Percentiles rank a stretch among this genome's conserved stretches.
phyloP scores from a whole-genome alignment of 2,888 invertebrate genomes.

The Limulus polyphemus region DNA sequence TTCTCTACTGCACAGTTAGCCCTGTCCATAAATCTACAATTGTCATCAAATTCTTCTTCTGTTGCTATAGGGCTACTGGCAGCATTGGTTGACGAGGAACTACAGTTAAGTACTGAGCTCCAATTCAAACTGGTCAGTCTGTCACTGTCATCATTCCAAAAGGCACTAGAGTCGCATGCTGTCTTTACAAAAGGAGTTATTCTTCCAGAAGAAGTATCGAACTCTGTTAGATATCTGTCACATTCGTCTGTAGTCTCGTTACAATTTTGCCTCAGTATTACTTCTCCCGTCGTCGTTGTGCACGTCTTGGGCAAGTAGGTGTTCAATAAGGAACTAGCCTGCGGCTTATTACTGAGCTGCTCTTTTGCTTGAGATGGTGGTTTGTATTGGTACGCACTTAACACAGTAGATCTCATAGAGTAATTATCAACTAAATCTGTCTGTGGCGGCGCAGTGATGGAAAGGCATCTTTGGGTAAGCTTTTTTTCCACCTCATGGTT shows the following conservation, averaged over 20 bases:
- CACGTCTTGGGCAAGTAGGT: not conserved
- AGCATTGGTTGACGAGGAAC: conserved; percentile 41
- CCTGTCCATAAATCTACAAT: conserved; percentile 7
- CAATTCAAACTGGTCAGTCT: conserved; percentile 71
- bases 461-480: no score
- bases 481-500: conserved; percentile 6
- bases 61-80: not conserved
- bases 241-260: conserved; percentile 22
- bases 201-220: conserved; percentile 16
- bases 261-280: no score
- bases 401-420: not conserved
- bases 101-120: conserved; percentile 76
- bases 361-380: no score
- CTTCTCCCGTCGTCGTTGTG: no score
- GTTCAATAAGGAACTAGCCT: not conserved
- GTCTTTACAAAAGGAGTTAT: conserved; percentile 23
- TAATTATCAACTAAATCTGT: no score
- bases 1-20: conserved; percentile 4
- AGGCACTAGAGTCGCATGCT: conserved; percentile 22
- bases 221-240: conserved; percentile 11
- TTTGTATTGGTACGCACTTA: conserved; percentile 2
- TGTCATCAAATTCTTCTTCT: conserved; percentile 1
- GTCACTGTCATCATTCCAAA: conserved; percentile 42
- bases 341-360: no score
- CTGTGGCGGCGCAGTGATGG: no score